Conservation (phyloP, 2,888 invertebrate species). For the Conistra vaccinii region DNA sequence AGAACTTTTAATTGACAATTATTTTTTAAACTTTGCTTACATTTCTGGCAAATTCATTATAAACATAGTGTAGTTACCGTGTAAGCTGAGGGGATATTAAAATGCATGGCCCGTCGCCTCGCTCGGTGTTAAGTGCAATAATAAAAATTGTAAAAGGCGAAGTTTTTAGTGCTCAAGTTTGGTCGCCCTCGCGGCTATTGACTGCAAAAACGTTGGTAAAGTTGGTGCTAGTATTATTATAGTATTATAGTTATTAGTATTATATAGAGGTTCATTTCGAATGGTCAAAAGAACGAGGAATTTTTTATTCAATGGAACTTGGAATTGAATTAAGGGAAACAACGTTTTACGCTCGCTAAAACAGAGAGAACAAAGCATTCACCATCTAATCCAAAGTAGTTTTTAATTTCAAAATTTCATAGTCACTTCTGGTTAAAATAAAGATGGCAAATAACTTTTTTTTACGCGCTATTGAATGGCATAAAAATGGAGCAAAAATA, state of each 20-base stretch:
- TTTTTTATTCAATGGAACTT: constrained; percentile 6
- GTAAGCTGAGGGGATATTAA: constrained; percentile 36
- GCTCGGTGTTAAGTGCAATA: constrained; percentile 48
- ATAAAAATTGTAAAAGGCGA: constrained; percentile 48
- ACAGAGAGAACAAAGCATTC: constrained; percentile 4
- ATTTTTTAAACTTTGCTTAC: constrained; percentile 6
- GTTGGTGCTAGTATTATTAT: no score
- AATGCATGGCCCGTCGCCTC: constrained; percentile 50
- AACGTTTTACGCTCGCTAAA: background rate
- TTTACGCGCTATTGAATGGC: no score
- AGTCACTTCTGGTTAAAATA: background rate
- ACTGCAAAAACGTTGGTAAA: constrained; percentile 37
- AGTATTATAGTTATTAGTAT: constrained; percentile 28
- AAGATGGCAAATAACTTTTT: no score
- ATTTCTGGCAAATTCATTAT: constrained; percentile 10
- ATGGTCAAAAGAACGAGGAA: constrained; percentile 13
- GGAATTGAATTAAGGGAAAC: background rate
- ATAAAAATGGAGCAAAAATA: no score
- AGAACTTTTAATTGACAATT: background rate
- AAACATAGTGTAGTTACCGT: constrained; percentile 12
- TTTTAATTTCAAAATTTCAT: background rate
- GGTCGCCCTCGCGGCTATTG: constrained; percentile 38
- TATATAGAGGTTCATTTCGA: constrained; percentile 14
- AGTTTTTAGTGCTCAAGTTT: constrained; percentile 50
- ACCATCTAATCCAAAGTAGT: background rate